Base-by-base conservation (phyloP, 2,888 invertebrate genomes). In the Caenorhabditis sulstoni region DNA sequence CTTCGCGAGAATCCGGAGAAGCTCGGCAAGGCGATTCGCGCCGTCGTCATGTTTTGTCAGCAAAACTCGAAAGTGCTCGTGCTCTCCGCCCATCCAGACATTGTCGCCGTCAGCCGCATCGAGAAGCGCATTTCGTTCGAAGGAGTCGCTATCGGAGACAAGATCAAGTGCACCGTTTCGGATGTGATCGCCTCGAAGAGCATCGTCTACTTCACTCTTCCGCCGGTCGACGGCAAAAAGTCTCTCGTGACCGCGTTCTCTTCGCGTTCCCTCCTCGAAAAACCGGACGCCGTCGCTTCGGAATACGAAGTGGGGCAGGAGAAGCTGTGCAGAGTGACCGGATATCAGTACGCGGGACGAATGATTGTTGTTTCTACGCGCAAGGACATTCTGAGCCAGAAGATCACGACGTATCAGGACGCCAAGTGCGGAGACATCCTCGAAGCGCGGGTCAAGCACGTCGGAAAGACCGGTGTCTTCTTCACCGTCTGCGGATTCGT, bases 31-130 rank as follows among this genome's bases (percentile, higher is more conserved):
- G 61, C 87, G 3, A 74, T 89, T 29, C 84, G 89, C n/a, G 85
- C 79, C 44, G 81, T 87, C 16, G 87, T 90, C 8, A 75, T 87
- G 67, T 68, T 85, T 50, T 85, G 84, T 37, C 85, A 87, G 61
- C 88, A 87, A 57, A 87, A 87, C 61, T 82, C 87, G 4, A 83
- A 84, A 23, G 59, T 90, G 0, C 80, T 90, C 23, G 86, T 87
- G 12, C 77, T 90, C 47, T 82, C 75, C 44, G 89, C 87, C 12
- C 88, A 89, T 79, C 88, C 88, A 0, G 89, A 89, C 53, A 81
- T 89, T 58, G 84, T 89, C 3, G 87, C 89, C 1, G 70, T 87
- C 14, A 84, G 85, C 55, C 85, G 85, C 55, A 61, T 81, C 14
- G 88, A 89, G 47, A 87, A 85, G 49, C 79, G 88, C 29, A 67